Base-by-base conservation (phyloP, 2,113 vertebrate genomes). In the Prochilodus magdalenae region DNA sequence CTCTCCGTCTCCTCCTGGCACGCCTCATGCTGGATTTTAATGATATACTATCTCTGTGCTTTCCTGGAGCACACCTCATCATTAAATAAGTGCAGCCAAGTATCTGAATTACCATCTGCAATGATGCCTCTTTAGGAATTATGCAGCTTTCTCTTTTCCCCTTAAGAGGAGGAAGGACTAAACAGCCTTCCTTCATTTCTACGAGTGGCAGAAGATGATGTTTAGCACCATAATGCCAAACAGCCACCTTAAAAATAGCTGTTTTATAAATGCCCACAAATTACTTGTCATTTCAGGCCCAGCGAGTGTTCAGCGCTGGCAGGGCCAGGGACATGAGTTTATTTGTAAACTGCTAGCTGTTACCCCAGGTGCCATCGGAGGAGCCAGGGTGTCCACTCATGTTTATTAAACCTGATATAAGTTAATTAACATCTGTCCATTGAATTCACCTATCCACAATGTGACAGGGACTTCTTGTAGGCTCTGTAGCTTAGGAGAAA, bases 11-110 rank as follows among this genome's bases (percentile, higher is more conserved):
- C 59, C 60, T 73, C 70, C 44, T 71, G 13, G 40, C n/a, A n/a
- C 69, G 59, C 40, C 8, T 62, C 55, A 6, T 60, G 53, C 65
- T 40, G 44, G 67, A 70, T 75, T 66, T 62, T 74, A 85, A 82
- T 79, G 55, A 18, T 69, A 75, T 11, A 71, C 77, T 82, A 76
- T 82, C 81, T 71, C 60, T 44, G 8, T 30, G 60, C 40, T 78
- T 78, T 85, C 27, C 84, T 73, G 33, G 72, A 67, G 63, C 67
- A 85, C 30, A 78, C 49, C 69, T 81, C 70, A 66, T 77, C 22
- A 29, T 82, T 81, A 85, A 77, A 73, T 78, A 82, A 78, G 76
- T 70, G 62, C 80, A 81, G 79, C 75, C 84, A 85, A 67, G 74
- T 81, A 33, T 76, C 16, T 36, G 71, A 55, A 65, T 65, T 72